A percentile compares a stretch with the other conserved stretches of the same genome.
Evolutionary conservation across 2,888 invertebrate species (phyloP).

Genomic region (Hetaerina titia): DNA sequence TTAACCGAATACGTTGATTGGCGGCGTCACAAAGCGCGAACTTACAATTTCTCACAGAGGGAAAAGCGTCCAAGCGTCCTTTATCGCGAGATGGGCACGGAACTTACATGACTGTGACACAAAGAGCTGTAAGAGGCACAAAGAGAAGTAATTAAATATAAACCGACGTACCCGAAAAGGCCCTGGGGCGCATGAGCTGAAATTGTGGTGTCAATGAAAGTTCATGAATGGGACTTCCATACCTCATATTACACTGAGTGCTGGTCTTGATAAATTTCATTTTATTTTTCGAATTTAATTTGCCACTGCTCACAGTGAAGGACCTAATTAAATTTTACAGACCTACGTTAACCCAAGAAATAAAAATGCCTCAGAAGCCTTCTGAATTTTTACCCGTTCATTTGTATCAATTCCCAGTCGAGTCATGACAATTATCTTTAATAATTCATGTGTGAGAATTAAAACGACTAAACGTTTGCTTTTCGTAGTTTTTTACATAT

Average conservation of each 20-base stretch:
- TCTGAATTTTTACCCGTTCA: no score
- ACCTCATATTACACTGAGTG: neutral
- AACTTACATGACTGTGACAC: neutral
- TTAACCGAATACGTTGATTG: conserved; percentile 27
- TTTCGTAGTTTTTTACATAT: no score
- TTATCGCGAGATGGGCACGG: neutral
- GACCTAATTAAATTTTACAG: neutral
- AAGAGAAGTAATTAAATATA: conserved; percentile 27
- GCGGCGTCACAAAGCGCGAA: conserved; percentile 35
- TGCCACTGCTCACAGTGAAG: neutral
- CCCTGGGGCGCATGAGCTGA: neutral
- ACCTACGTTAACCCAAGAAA: no score
- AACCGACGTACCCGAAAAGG: neutral
- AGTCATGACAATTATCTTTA: no score
- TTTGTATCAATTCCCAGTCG: no score
- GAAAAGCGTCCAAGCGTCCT: neutral
- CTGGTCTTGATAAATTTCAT: neutral
- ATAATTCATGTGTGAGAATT: no score
- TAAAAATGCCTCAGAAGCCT: no score
- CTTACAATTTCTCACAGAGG: conserved; percentile 21
- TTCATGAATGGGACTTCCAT: neutral
- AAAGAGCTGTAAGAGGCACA: neutral
- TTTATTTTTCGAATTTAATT: neutral
- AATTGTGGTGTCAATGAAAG: neutral
- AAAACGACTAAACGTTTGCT: no score